Percentiles rank a stretch among this genome's conserved stretches.
phyloP scores from a whole-genome alignment of 2,797 vertebrate species.

The Gobio occitaniae region DNA sequence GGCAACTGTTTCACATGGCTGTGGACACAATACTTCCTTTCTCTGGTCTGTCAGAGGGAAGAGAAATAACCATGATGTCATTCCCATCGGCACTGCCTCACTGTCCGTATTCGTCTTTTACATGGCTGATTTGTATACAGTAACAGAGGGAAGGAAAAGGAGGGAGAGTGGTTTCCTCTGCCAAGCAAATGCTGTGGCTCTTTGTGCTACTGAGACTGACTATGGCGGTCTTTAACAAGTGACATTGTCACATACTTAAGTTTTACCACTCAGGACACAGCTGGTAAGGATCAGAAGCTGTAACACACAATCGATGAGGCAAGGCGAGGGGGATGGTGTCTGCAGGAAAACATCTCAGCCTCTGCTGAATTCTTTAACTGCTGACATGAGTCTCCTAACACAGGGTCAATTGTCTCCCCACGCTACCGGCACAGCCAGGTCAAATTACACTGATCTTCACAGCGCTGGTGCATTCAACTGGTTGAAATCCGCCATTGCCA shows the following conservation, averaged over 20 bases:
- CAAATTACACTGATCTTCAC: constrained; percentile 66
- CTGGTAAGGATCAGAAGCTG: constrained; percentile 9
- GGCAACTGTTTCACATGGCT: constrained; percentile 50
- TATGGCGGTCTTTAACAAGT: constrained; percentile 13
- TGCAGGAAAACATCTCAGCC: constrained; percentile 52
- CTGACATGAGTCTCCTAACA: constrained; percentile 61
- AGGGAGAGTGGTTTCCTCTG: constrained; percentile 45
- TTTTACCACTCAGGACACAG: constrained; percentile 37
- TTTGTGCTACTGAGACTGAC: constrained; percentile 40
- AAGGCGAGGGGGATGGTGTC: constrained; percentile 47
- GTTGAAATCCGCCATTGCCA: constrained; percentile 30
- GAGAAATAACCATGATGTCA: constrained; percentile 65
- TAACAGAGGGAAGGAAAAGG: constrained; percentile 39
- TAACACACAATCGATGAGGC: constrained; percentile 31
- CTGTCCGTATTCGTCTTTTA: constrained; percentile 57
- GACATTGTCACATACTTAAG: constrained; percentile 7
- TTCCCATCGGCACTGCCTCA: constrained; percentile 51
- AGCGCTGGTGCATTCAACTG: constrained; percentile 32
- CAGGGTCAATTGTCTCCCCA: constrained; percentile 66
- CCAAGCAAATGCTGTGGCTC: constrained; percentile 55
- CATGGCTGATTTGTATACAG: constrained; percentile 58
- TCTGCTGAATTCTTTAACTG: constrained; percentile 52
- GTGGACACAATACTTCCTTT: constrained; percentile 61
- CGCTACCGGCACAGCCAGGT: constrained; percentile 61
- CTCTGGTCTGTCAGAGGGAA: constrained; percentile 36